A percentile compares a stretch with the other conserved stretches of the same genome.
These are phyloP conservation scores for Xanthia icteritia DNA, from an alignment of 2,888 invertebrate genomes.

Conservation along the genomic window DNA sequence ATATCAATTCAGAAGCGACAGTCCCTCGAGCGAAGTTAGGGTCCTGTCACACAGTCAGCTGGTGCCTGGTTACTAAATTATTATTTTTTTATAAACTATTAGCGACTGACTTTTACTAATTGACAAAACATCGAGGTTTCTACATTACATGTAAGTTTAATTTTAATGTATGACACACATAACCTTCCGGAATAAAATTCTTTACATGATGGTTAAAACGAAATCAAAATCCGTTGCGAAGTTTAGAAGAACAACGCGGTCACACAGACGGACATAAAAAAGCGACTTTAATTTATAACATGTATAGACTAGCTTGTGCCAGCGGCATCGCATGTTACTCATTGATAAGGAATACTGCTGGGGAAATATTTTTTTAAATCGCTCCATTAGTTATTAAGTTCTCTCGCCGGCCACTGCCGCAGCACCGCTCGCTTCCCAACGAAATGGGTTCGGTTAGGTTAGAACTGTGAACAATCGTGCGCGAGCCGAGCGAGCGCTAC, in stretches of 20 bases:
- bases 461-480: no score
- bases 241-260: neutral
- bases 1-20: constrained; percentile 56
- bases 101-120: neutral
- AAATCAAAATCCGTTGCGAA: neutral
- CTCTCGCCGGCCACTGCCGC: no score
- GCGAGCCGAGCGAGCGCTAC: no score
- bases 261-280: neutral
- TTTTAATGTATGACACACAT: neutral
- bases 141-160: neutral
- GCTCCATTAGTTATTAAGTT: no score
- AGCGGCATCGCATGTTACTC: no score
- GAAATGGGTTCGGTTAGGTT: no score
- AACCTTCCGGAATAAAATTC: neutral
- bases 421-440: no score
- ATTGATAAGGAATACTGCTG: no score
- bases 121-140: neutral
- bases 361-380: no score
- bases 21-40: constrained; percentile 21
- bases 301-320: no score
- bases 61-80: neutral
- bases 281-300: no score
- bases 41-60: neutral
- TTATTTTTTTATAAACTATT: neutral
- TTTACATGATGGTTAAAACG: neutral